Base-by-base conservation (phyloP, 2,113 vertebrate genomes). In the Sakesphorus luctuosus region DNA sequence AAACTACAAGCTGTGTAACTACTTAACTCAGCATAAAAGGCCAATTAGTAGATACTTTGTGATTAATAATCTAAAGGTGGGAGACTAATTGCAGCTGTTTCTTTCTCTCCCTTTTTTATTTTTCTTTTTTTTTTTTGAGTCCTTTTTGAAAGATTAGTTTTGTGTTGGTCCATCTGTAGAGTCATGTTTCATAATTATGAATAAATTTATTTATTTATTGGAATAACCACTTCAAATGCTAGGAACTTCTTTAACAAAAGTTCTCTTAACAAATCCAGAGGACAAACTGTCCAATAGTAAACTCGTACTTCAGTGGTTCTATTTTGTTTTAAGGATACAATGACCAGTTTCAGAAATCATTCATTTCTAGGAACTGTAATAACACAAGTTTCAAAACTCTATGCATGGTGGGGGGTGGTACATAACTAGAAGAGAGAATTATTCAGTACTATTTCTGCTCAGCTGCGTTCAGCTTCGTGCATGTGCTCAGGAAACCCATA, bases 171-270 rank as follows among this genome's bases (percentile, higher is more conserved):
- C 33, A 31, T 40, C 56, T 89, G 66, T 73, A 72, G 46, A 79
- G 24, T n/a, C 10, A 56, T 67, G 18, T 63, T 93, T 66, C 28
- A 63, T 58, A 75, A 14, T 25, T 35, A 19, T 40, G 21, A 20
- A 75, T 88, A 53, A 36, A 50, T 66, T 84, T n/a, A 56, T 20
- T 80, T 91, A n/a, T 58, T 84, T 91, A 55, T 58, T 71, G 55
- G 9, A 59, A 55, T 76, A 87, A 55, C 49, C 17, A 50, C 14
- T 56, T 67, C 29, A 55, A 80, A 73, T 78, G 46, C 16, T 55
- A 65, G 7, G 2, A 18, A 2, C 36, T 40, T 78, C 13, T 73
- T 73, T 65, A 38, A 10, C 11, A 35, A 20, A 78, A 53, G 11
- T 67, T 75, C n/a, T 53, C 5, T 9, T 53, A 71, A 33, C 2